Evolutionary conservation across 1,140 invertebrate species (phyloP).

Genomic region (Bombyx mori): DNA sequence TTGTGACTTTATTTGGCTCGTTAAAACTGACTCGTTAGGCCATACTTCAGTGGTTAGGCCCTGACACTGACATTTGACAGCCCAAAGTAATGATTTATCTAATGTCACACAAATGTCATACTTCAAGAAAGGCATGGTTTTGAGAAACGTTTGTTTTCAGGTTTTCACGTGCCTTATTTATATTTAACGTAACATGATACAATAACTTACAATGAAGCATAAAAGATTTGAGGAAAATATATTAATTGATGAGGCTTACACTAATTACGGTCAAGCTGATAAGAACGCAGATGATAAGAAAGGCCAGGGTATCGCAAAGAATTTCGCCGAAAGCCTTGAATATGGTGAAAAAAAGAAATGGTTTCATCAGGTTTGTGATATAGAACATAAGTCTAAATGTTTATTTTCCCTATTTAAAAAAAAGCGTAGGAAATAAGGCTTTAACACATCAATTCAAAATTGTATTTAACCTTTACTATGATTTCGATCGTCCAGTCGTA

Average conservation of each 20-base stretch:
- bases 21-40: too few relatives aligned
- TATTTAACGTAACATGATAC: background rate
- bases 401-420: too few relatives aligned
- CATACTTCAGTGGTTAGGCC: too few relatives aligned
- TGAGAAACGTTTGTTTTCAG: background rate
- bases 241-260: slow-evolving; percentile 59
- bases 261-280: slow-evolving; percentile 49
- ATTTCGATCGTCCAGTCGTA: too few relatives aligned
- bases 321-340: slow-evolving; percentile 61
- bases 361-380: slow-evolving; percentile 53
- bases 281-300: slow-evolving; percentile 62
- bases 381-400: too few relatives aligned
- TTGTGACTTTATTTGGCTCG: too few relatives aligned
- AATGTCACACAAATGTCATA: background rate
- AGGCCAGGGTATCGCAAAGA: slow-evolving; percentile 56
- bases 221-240: slow-evolving; percentile 69
- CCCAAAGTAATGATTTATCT: too few relatives aligned
- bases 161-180: slow-evolving; percentile 13
- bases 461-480: too few relatives aligned
- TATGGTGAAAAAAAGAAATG: slow-evolving; percentile 66
- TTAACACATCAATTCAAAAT: too few relatives aligned
- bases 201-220: slow-evolving; percentile 58
- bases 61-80: too few relatives aligned
- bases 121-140: slow-evolving; percentile 9
- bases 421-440: too few relatives aligned